Evolutionary conservation across 2,113 vertebrate species (phyloP).

Genomic region (Chrysochloris asiatica): DNA sequence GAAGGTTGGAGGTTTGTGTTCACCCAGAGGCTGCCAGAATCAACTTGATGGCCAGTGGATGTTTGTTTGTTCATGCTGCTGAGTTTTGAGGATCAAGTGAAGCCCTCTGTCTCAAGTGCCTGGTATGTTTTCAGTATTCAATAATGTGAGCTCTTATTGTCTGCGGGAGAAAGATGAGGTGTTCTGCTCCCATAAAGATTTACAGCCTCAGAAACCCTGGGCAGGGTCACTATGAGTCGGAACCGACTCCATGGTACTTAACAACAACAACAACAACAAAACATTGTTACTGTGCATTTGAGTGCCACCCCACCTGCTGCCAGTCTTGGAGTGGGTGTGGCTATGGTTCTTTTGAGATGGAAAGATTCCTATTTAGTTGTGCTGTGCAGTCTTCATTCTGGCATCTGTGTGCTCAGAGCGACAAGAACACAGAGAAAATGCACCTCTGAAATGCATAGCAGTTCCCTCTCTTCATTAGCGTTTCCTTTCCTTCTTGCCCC

Average conservation of each 20-base stretch:
- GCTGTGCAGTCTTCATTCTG: slow-evolving; percentile 34
- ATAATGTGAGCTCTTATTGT: too few relatives aligned
- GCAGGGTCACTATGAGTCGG: too few relatives aligned
- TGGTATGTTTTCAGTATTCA: not conserved
- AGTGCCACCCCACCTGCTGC: not conserved
- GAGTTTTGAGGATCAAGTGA: not conserved
- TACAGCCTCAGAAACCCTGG: too few relatives aligned
- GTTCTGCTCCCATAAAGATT: too few relatives aligned
- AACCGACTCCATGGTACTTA: too few relatives aligned
- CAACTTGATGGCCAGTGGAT: not conserved
- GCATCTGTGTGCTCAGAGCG: slow-evolving; percentile 65
- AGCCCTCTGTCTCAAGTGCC: not conserved
- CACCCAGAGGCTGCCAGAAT: not conserved
- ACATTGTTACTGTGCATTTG: too few relatives aligned
- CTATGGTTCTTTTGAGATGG: not conserved
- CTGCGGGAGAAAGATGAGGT: too few relatives aligned
- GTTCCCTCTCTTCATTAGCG: slow-evolving; percentile 73
- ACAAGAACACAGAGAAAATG: slow-evolving; percentile 39
- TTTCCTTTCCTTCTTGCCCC: slow-evolving; percentile 20
- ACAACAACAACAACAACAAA: too few relatives aligned
- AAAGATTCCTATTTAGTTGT: not conserved
- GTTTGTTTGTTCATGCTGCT: not conserved
- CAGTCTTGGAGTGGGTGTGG: not conserved
- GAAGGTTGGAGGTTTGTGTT: not conserved
- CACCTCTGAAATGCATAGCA: slow-evolving; percentile 52